A percentile compares a stretch with the other conserved stretches of the same genome.
These are phyloP conservation scores for Trichopoda pennipes DNA, from an alignment of 2,888 invertebrate genomes.

Conservation along the genomic window DNA sequence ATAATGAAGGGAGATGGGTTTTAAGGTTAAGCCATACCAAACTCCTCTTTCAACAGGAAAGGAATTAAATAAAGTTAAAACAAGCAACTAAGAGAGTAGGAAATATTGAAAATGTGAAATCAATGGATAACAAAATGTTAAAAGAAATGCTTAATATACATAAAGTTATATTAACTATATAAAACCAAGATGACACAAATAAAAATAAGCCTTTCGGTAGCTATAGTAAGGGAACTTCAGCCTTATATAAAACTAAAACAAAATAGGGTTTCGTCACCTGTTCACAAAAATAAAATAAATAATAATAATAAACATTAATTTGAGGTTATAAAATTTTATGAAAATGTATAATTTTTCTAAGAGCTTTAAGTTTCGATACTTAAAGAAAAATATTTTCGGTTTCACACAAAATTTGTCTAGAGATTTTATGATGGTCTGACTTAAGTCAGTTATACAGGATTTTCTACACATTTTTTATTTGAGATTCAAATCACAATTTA, in stretches of 20 bases:
- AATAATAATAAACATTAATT: too few relatives aligned
- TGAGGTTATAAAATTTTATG: background rate
- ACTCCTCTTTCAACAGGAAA: background rate
- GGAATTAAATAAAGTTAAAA: slow-evolving; percentile 3
- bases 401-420: too few relatives aligned
- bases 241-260: background rate
- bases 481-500: too few relatives aligned
- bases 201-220: slow-evolving; percentile 19
- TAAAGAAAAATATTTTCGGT: too few relatives aligned
- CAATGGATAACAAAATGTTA: slow-evolving; percentile 38
- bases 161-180: background rate
- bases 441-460: too few relatives aligned
- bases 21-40: slow-evolving; percentile 1
- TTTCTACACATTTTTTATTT: too few relatives aligned
- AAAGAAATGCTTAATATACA: slow-evolving; percentile 40
- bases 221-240: too few relatives aligned
- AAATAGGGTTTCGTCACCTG: slow-evolving; percentile 41
- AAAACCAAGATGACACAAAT: background rate
- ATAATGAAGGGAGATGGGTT: slow-evolving; percentile 43
- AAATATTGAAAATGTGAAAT: slow-evolving; percentile 23
- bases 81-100: background rate
- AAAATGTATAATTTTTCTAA: background rate
- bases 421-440: too few relatives aligned
- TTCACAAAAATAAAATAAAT: slow-evolving; percentile 5
- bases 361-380: too few relatives aligned